Evolutionary conservation across 2,888 invertebrate genomes (phyloP).

Genomic region (Omphaloscelis lunosa): DNA sequence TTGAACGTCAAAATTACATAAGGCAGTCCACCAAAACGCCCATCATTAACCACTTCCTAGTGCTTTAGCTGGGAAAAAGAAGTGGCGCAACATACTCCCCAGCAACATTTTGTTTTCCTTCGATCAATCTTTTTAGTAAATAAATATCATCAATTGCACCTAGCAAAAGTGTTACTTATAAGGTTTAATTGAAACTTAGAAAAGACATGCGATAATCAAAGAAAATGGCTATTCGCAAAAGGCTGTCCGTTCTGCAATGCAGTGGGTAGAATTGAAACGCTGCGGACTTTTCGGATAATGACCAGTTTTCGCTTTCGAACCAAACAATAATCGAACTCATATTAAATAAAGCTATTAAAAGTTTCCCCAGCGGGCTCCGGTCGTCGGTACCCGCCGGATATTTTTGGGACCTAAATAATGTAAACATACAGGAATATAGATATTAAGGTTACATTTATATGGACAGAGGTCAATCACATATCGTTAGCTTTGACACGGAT

Average conservation of each 20-base stretch:
- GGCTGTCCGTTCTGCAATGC: slow-evolving; percentile 35
- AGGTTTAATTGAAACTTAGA: too few species aligned
- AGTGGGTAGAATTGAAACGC: slow-evolving; percentile 64
- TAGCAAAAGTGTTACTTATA: not conserved
- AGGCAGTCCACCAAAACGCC: not conserved
- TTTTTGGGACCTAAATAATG: slow-evolving; percentile 61
- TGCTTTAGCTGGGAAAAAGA: not conserved
- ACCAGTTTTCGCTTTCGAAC: slow-evolving; percentile 77
- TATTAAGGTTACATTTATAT: not conserved
- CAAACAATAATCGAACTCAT: slow-evolving; percentile 80
- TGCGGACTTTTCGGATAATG: slow-evolving; percentile 77
- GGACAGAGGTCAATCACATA: not conserved
- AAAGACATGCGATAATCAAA: not conserved
- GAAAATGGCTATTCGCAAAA: not conserved
- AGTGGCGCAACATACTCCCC: not conserved
- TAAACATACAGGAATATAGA: slow-evolving; percentile 25
- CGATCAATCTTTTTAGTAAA: too few species aligned
- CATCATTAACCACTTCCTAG: too few species aligned
- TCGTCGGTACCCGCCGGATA: slow-evolving; percentile 45
- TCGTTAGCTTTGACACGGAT: not conserved
- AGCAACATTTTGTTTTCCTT: not conserved
- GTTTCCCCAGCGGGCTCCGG: slow-evolving; percentile 64
- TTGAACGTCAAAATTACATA: not conserved
- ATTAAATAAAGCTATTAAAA: slow-evolving; percentile 83
- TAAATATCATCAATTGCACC: not conserved